Evolutionary conservation across 1,140 invertebrate genomes (phyloP).

Genomic region (Drosophila cardini): DNA sequence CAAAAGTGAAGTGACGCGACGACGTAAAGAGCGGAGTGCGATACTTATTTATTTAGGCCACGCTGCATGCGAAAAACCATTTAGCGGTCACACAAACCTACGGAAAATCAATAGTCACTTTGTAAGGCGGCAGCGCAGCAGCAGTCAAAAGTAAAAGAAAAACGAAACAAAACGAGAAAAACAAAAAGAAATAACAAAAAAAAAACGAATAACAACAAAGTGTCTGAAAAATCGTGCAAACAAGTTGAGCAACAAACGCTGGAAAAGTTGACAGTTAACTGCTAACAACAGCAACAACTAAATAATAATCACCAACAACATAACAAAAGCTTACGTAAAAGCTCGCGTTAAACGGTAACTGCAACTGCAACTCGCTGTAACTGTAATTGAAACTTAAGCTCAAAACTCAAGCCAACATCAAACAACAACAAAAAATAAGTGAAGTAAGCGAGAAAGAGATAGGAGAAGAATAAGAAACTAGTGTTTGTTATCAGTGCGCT

Average conservation of each 20-base stretch:
- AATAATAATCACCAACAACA: slow-evolving; percentile 7
- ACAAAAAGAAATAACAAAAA: slow-evolving; percentile 12
- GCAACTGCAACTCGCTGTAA: slow-evolving; percentile 15
- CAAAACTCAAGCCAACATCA: slow-evolving; percentile 11
- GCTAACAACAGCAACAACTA: slow-evolving; percentile 48
- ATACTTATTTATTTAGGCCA: slow-evolving; percentile 49
- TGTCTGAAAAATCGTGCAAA: slow-evolving; percentile 59
- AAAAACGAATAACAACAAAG: slow-evolving; percentile 12
- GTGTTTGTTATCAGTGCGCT: not conserved
- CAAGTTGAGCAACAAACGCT: slow-evolving; percentile 62
- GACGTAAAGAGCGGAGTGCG: not conserved
- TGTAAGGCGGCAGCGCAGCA: slow-evolving; percentile 32
- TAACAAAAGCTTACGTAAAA: slow-evolving; percentile 70
- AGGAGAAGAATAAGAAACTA: not conserved
- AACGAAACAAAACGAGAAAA: not conserved
- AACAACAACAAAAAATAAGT: not conserved
- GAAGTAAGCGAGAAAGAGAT: not conserved
- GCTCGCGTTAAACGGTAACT: slow-evolving; percentile 36
- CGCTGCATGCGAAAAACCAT: slow-evolving; percentile 50
- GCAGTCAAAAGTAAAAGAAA: slow-evolving; percentile 30
- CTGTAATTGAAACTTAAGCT: slow-evolving; percentile 16
- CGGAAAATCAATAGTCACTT: slow-evolving; percentile 72
- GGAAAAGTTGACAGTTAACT: slow-evolving; percentile 67
- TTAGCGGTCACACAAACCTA: slow-evolving; percentile 57
- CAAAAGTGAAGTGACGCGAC: slow-evolving; percentile 10